phyloP scores from a whole-genome alignment of 2,888 invertebrate genomes.

The Operophtera brumata region DNA sequence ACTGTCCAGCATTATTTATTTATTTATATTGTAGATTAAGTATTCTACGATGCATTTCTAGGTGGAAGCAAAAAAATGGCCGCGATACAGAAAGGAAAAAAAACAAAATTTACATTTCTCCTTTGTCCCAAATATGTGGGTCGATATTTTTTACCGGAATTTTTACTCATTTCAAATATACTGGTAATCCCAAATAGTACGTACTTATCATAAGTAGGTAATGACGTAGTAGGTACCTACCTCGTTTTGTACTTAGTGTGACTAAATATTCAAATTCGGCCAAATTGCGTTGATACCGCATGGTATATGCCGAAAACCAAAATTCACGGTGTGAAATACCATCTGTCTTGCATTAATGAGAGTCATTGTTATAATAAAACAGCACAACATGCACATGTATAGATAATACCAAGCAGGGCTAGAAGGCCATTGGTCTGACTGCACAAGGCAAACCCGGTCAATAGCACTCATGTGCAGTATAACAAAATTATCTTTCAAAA shows the following conservation, averaged over 20 bases:
- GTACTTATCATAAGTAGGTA: no score
- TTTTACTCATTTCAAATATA: no score
- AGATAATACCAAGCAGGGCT: constrained; percentile 41
- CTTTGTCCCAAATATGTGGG: no score
- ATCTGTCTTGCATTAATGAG: not conserved
- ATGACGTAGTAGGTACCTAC: no score
- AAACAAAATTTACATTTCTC: no score
- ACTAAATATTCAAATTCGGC: not conserved
- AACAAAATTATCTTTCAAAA: constrained; percentile 53
- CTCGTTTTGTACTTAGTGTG: not conserved
- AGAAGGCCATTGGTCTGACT: constrained; percentile 56
- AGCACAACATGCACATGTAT: not conserved
- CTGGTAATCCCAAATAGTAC: no score
- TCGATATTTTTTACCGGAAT: no score
- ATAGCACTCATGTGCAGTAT: constrained; percentile 49
- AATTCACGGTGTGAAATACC: not conserved
- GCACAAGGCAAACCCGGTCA: constrained; percentile 44
- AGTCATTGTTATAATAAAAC: not conserved
- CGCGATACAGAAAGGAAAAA: no score
- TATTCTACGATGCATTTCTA: no score
- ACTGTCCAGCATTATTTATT: no score
- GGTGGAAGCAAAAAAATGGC: no score
- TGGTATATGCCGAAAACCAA: not conserved
- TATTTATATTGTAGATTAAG: no score
- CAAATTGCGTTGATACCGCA: not conserved